A percentile compares a stretch with the other conserved stretches of the same genome.
phyloP scores from a whole-genome alignment of 2,797 vertebrate genomes.

The Rhyacichthys aspro region DNA sequence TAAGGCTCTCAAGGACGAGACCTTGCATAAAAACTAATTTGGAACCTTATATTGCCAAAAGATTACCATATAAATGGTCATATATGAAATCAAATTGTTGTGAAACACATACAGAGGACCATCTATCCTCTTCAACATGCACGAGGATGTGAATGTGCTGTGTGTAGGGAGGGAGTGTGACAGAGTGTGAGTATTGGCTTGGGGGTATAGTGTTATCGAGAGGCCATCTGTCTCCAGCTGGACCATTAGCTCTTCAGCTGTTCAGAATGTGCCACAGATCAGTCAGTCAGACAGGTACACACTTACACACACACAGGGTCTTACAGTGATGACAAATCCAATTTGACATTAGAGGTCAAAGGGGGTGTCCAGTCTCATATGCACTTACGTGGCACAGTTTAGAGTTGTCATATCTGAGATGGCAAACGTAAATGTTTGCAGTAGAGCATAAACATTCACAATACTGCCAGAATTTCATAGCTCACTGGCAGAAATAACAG shows the following conservation, averaged over 20 bases:
- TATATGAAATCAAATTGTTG: conserved; percentile 64
- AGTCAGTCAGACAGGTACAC: conserved; percentile 79
- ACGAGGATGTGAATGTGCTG: conserved; percentile 21
- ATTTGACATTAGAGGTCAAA: conserved; percentile 75
- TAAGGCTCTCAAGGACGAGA: conserved; percentile 29
- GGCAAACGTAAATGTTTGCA: conserved; percentile 47
- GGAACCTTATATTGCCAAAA: conserved; percentile 59
- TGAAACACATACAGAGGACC: conserved; percentile 73
- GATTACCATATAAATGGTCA: conserved; percentile 40
- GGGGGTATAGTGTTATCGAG: conserved; percentile 81
- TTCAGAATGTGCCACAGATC: conserved; percentile 80
- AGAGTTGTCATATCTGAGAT: conserved; percentile 33
- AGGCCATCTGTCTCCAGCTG: conserved; percentile 84
- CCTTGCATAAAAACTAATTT: conserved; percentile 54
- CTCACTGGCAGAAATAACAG: conserved; percentile 33
- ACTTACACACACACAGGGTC: conserved; percentile 48
- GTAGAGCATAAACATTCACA: conserved; percentile 54
- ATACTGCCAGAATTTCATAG: conserved; percentile 51
- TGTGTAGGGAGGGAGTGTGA: conserved; percentile 48
- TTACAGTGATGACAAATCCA: conserved; percentile 68
- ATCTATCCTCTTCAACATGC: conserved; percentile 58
- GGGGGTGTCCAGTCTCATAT: conserved; percentile 57
- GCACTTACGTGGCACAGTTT: conserved; percentile 5
- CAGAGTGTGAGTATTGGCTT: conserved; percentile 77
- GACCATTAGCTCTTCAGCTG: conserved; percentile 85